Base-by-base conservation (phyloP, 2,888 invertebrate genomes). In the Nipponacmea schrenckii region DNA sequence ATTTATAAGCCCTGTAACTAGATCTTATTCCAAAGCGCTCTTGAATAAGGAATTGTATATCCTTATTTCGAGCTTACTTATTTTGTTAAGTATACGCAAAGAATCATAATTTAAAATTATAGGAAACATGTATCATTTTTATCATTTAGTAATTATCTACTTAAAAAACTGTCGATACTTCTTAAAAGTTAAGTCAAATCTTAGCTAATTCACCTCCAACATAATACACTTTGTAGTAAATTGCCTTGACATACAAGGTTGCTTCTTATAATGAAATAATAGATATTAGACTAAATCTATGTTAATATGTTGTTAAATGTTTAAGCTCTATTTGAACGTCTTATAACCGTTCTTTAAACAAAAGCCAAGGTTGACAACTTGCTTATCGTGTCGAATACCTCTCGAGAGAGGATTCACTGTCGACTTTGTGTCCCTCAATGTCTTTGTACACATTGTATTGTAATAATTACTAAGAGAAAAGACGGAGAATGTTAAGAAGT, bases 301-400 rank as follows among this genome's bases (percentile, higher is more conserved):
- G 56, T 56, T 24, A 56, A 56, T 20, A 24, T 56, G 56, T 56
- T 56, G 56, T 56, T 56, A 56, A 56, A 56, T 56, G 56, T 56
- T 56, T 56, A 56, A 56, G 56, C 56, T 56, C 56, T 56, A 56
- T 56, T 56, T 56, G 20, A 56, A 20, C 56, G 56, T 24, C 56
- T 56, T 56, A 56, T 24, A 56, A 56, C 24, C 24, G 56, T 56
- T 56, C 56, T 24, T 24, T 24, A 56, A 56, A 56, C 56, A 56
- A 56, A 56, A 56, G 56, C 56, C 56, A 56, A 56, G 56, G 56
- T 56, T 56, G 56, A 56, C 56, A 56, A 56, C 56, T 56, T 56
- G 56, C 56, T 56, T 56, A 56, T 20, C 56, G 56, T 56, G 56
- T 24, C 24, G 20, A 56, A 56, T 56, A 56, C n/a, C 20, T 24